phyloP scores from a whole-genome alignment of 30 jellyfish, hydroid and myxozoan species.

The Hydra vulgaris region DNA sequence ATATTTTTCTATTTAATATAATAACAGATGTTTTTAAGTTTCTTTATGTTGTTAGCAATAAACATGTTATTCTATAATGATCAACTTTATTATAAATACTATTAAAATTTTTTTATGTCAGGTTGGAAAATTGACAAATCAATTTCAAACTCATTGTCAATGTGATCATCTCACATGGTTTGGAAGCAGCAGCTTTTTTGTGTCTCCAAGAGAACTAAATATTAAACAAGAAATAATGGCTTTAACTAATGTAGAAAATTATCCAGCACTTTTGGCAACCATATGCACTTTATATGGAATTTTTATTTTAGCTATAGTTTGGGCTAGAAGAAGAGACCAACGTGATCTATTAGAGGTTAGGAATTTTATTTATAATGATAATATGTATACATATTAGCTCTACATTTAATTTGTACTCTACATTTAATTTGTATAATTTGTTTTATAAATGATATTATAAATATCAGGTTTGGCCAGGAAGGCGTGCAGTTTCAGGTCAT shows the following conservation, averaged over 20 bases:
- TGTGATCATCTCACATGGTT: conserved; percentile 79
- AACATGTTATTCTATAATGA: no score
- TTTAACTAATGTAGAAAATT: conserved; percentile 29
- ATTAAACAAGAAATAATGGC: conserved; percentile 29
- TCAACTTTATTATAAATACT: no score
- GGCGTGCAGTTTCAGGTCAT: no score
- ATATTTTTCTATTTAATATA: no score
- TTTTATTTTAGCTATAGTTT: conserved; percentile 38
- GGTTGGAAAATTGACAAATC: conserved; percentile 31
- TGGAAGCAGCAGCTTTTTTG: conserved; percentile 40
- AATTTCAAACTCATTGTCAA: conserved; percentile 39
- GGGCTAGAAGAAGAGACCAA: conserved; percentile 63
- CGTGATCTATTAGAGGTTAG: conserved; percentile 34
- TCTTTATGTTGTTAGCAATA: no score
- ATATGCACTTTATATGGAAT: conserved; percentile 36
- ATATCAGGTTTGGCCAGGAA: no score
- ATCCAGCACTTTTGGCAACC: conserved; percentile 73
- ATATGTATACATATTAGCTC: no score
- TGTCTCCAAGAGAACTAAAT: conserved; percentile 45
- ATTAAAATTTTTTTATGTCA: conserved; percentile 8
- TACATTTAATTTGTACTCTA: no score
- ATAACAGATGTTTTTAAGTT: no score
- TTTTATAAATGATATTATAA: no score
- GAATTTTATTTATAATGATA: neutral
- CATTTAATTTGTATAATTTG: no score